These are phyloP conservation scores for human (Homo sapiens) DNA, from an alignment of 2,113 vertebrate genomes.

Conservation along the genomic window GRCh38 chr5:140444001-140444500, in stretches of 20 bases:
- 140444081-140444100: background rate
- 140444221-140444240: background rate
- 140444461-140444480: background rate
- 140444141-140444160: background rate
- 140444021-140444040: background rate
- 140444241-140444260: background rate
- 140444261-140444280: background rate
- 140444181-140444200: background rate
- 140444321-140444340: background rate
- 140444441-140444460: background rate
- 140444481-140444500: background rate
- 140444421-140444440: background rate
- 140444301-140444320: slow-evolving; percentile 8
- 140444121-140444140: background rate
- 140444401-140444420: background rate
- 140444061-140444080: background rate
- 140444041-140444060: background rate
- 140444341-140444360: background rate
- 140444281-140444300: background rate
- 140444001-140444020: background rate
- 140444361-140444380: background rate
- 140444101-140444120: background rate
- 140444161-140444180: background rate
- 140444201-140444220: background rate
- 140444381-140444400: background rate